A percentile compares a stretch with the other conserved stretches of the same genome.
phyloP scores from a whole-genome alignment of 37 sponge, comb jelly and placozoan species.

The Halichondria panicea region DNA sequence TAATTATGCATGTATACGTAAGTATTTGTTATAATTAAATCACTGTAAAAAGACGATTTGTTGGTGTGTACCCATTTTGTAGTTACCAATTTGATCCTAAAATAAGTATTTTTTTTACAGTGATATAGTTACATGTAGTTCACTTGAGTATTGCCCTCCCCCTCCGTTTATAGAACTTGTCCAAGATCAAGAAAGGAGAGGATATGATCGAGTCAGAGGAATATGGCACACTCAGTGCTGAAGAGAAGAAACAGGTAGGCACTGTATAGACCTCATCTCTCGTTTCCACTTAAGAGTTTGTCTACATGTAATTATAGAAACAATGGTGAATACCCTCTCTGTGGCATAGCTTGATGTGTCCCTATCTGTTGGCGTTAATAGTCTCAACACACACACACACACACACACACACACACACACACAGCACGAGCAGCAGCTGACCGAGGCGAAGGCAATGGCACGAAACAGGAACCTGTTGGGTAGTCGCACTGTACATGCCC shows the following conservation, averaged over 20 bases:
- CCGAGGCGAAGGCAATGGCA: constrained; percentile 69
- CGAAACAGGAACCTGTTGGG: constrained; percentile 71
- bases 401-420: not conserved
- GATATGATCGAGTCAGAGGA: constrained; percentile 35
- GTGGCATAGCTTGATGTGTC: too few species aligned
- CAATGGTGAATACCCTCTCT: too few species aligned
- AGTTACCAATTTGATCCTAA: not conserved
- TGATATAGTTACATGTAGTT: not conserved
- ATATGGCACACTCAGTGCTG: constrained; percentile 56
- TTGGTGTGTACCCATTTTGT: not conserved
- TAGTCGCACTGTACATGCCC: constrained; percentile 66
- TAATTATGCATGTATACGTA: too few species aligned
- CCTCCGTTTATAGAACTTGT: constrained; percentile 36
- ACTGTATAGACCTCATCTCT: too few species aligned
- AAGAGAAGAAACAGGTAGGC: constrained; percentile 59
- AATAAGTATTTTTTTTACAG: not conserved
- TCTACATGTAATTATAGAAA: too few species aligned
- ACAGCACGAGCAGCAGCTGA: constrained; percentile 53
- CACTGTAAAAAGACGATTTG: too few species aligned
- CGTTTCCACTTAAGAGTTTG: too few species aligned
- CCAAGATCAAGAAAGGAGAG: constrained; percentile 56
- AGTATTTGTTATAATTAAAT: too few species aligned
- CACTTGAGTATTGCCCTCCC: not conserved
- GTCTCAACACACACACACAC: not conserved
- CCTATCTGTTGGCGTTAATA: too few species aligned